Conservation (phyloP, 2,113 vertebrate species). For the Perognathus longimembris region DNA sequence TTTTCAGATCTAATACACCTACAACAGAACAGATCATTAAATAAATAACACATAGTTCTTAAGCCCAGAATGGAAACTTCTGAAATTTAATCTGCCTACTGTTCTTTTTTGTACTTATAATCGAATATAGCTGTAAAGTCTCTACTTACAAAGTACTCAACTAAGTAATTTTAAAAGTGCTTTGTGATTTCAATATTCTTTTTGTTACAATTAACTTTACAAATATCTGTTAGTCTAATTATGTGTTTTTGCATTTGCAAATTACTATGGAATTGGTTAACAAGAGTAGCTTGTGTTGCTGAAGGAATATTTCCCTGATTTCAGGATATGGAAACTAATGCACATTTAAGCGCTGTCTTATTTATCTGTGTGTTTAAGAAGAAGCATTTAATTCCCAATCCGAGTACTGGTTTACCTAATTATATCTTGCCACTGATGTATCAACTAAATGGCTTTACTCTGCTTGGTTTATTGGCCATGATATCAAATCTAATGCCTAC, state of each 20-base stretch:
- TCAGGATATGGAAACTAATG: slow-evolving; percentile 34
- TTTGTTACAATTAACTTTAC: not conserved
- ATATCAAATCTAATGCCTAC: not conserved
- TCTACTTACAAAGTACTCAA: not conserved
- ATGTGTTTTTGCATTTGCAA: not conserved
- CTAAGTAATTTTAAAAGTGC: slow-evolving; percentile 17
- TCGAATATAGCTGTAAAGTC: not conserved
- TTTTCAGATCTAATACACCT: slow-evolving; percentile 28
- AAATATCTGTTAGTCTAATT: slow-evolving; percentile 30
- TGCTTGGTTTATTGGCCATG: not conserved
- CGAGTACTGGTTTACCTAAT: not conserved
- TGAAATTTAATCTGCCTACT: not conserved
- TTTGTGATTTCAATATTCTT: slow-evolving; percentile 37
- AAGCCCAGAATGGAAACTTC: not conserved
- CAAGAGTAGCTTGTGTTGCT: not conserved
- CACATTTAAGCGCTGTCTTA: not conserved
- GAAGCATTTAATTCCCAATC: not conserved
- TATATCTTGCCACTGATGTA: not conserved
- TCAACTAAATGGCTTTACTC: slow-evolving; percentile 3
- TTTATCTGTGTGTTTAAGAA: slow-evolving; percentile 15
- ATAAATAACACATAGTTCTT: not conserved
- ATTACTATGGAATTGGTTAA: slow-evolving; percentile 26
- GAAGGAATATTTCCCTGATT: slow-evolving; percentile 13
- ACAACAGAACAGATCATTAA: slow-evolving; percentile 29
- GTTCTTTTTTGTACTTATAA: slow-evolving; percentile 23